Evolutionary conservation across 2,888 invertebrate species (phyloP).

Genomic region (Lottia scabra): DNA sequence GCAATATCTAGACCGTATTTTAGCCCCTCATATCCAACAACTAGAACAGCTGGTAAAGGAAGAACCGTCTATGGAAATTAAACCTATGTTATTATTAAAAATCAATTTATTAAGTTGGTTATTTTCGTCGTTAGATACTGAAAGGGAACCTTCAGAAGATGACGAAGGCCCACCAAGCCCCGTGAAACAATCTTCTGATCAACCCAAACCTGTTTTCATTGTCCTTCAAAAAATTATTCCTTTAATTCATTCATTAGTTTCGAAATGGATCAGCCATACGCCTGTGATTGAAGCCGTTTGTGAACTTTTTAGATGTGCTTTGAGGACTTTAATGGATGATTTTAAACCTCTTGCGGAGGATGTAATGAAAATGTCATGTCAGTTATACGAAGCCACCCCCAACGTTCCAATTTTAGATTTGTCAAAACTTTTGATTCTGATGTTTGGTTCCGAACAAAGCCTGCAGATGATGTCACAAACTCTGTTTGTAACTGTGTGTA

Average conservation of each 20-base stretch:
- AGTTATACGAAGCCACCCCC: conserved; percentile 78
- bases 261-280: conserved; percentile 76
- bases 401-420: conserved; percentile 80
- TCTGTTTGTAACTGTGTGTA: conserved; percentile 61
- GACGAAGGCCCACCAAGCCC: conserved; percentile 21
- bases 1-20: conserved; percentile 78
- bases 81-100: conserved; percentile 74
- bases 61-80: conserved; percentile 73
- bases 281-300: conserved; percentile 81
- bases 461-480: conserved; percentile 67
- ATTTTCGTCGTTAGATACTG: conserved; percentile 75
- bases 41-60: conserved; percentile 65
- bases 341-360: conserved; percentile 78
- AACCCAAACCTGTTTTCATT: conserved; percentile 53
- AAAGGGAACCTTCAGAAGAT: conserved; percentile 40
- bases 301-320: conserved; percentile 79
- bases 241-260: conserved; percentile 60
- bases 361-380: conserved; percentile 78
- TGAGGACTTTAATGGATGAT: conserved; percentile 80
- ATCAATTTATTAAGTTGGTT: conserved; percentile 79
- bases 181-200: conserved; percentile 5
- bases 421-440: conserved; percentile 75
- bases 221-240: conserved; percentile 63
- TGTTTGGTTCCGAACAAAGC: conserved; percentile 63
- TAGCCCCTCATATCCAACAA: conserved; percentile 73